Evolutionary conservation across 1,140 invertebrate genomes (phyloP).

Genomic region (Spodoptera frugiperda): DNA sequence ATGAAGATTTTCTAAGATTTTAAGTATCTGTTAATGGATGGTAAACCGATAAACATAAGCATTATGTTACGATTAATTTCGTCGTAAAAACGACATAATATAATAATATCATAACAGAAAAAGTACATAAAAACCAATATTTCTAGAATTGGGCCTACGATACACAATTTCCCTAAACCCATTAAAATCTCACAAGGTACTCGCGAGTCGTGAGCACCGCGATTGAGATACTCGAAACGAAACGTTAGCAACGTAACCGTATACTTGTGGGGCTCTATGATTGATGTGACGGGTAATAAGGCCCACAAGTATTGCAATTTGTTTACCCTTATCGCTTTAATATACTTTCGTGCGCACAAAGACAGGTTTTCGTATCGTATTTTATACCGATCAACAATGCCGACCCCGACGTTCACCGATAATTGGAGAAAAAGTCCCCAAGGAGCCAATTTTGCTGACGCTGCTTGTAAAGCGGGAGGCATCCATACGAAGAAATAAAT

Average conservation of each 20-base stretch:
- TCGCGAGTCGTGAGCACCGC: neutral
- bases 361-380: slow-evolving; percentile 70
- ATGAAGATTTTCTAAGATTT: no score
- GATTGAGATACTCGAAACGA: slow-evolving; percentile 60
- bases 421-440: slow-evolving; percentile 75
- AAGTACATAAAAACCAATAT: no score
- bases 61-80: no score
- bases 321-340: slow-evolving; percentile 82
- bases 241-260: slow-evolving; percentile 61
- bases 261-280: slow-evolving; percentile 78
- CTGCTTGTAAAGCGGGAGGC: slow-evolving; percentile 52
- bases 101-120: no score
- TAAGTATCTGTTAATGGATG: no score
- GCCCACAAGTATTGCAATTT: slow-evolving; percentile 83
- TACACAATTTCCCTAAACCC: neutral
- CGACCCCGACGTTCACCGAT: slow-evolving; percentile 67
- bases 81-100: no score
- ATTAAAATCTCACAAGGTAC: slow-evolving; percentile 26
- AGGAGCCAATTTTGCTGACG: slow-evolving; percentile 78
- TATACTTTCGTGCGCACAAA: slow-evolving; percentile 65
- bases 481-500: slow-evolving; percentile 65
- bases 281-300: slow-evolving; percentile 84
- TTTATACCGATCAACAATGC: slow-evolving; percentile 77
- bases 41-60: no score
- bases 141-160: neutral